Evolutionary conservation across 23 tunicate genomes (phyloP).

Genomic region (Ascidia mentula): DNA sequence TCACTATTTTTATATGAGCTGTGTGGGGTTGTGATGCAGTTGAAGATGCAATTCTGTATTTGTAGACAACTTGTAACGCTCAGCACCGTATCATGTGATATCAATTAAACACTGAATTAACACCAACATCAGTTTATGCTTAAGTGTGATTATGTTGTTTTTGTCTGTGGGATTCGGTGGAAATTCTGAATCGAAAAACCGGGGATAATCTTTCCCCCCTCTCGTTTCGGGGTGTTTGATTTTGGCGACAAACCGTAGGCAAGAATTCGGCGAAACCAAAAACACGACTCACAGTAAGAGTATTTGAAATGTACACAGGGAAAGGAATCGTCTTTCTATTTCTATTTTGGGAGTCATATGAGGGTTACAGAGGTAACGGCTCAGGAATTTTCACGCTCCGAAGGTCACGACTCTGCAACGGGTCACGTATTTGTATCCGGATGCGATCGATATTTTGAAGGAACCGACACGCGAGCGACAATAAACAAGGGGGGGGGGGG

Average conservation of each 20-base stretch:
- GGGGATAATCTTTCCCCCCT: not conserved
- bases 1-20: too few species aligned
- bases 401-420: not conserved
- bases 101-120: too few species aligned
- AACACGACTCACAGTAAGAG: not conserved
- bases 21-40: too few species aligned
- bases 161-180: not conserved
- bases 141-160: too few species aligned
- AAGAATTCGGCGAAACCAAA: not conserved
- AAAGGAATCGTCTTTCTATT: not conserved
- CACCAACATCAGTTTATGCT: too few species aligned
- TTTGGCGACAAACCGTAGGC: not conserved
- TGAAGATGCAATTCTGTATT: too few species aligned
- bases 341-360: not conserved
- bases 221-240: not conserved
- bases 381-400: not conserved
- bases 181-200: not conserved
- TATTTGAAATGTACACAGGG: not conserved
- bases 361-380: not conserved
- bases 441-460: not conserved
- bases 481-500: too few species aligned
- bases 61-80: too few species aligned
- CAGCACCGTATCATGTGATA: too few species aligned
- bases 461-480: not conserved
- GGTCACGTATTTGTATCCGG: constrained; percentile 9